These are phyloP conservation scores for Cylindroiulus punctatus DNA, from an alignment of 2,888 invertebrate species.

Conservation along the genomic window DNA sequence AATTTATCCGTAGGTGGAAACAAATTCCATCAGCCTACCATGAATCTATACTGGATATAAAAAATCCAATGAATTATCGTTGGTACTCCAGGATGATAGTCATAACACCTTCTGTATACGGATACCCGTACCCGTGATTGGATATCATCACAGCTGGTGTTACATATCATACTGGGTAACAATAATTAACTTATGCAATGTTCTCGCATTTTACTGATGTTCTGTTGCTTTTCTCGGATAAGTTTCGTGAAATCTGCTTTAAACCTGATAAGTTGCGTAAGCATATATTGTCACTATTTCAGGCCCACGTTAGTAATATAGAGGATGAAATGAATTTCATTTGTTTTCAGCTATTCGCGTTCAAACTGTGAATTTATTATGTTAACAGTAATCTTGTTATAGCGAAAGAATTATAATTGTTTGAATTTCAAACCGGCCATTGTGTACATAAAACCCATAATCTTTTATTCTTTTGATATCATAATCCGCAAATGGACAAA, in stretches of 20 bases:
- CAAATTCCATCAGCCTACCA: no score
- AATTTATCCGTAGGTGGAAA: no score
- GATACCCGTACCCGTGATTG: no score
- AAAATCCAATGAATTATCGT: no score
- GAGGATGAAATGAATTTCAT: background rate
- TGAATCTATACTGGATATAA: no score
- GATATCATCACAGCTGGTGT: no score
- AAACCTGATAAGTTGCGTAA: background rate
- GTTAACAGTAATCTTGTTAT: background rate
- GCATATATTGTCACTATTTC: background rate
- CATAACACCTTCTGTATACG: no score
- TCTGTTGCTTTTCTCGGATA: background rate
- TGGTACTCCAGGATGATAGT: no score
- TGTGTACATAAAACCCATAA: background rate
- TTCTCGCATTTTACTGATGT: background rate
- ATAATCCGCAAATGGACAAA: constrained; percentile 16
- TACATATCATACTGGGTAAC: no score
- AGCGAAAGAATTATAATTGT: constrained; percentile 26
- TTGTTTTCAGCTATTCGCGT: background rate
- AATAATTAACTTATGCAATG: background rate
- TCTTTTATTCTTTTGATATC: constrained; percentile 1
- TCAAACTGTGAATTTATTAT: background rate
- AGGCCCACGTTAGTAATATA: background rate
- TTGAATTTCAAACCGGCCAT: background rate
- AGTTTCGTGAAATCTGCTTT: background rate